Evolutionary conservation across 2,888 invertebrate genomes (phyloP), one percentile per base, ranked within the genome.

Genomic region (Serripes groenlandicus): DNA sequence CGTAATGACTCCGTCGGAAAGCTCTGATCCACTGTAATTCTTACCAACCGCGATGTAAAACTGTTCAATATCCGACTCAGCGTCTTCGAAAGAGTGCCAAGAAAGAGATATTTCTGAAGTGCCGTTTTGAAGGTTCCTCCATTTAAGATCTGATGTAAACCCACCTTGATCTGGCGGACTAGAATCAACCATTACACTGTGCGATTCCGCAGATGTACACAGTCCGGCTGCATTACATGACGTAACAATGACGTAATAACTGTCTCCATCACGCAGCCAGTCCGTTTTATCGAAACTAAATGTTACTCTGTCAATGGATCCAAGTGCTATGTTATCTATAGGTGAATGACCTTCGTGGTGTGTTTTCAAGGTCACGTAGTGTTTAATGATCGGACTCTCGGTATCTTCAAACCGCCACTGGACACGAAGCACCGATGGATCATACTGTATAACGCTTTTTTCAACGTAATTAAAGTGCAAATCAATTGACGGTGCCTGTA

Each of bases 141-240:
- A 88, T 15, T 74, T 72, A 54, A 87, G 56, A 30, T 79, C 69
- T 21, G 71, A 72, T 18, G 75, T 78, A 28, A 89, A 87, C 3
- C 86, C 86, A 21, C 89, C 89, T 0, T 81, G 23, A 21, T 87
- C 84, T 15, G 90, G 90, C 1, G 90, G 89, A 7, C 86, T 75
- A 21, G 86, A 83, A 75, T 90, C 89, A 26, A 90, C 82, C n/a
- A 87, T 35, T 3, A 89, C 21, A 35, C 73, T 62, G 23, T 76
- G 34, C 35, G 83, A 83, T 18, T 60, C 28, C n/a, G 78, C 75
- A 9, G 78, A 74, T n/a, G 81, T 60, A 75, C 90, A 90, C 11
- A 86, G 74, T 21, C 72, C 79, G n/a, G 89, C 89, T 26, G 66
- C 73, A 58, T 89, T 89, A 72, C 89, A 89, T 5, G 83, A 78